Evolutionary conservation across 2,888 invertebrate species (phyloP).

Genomic region (Drosophila mulleri): DNA sequence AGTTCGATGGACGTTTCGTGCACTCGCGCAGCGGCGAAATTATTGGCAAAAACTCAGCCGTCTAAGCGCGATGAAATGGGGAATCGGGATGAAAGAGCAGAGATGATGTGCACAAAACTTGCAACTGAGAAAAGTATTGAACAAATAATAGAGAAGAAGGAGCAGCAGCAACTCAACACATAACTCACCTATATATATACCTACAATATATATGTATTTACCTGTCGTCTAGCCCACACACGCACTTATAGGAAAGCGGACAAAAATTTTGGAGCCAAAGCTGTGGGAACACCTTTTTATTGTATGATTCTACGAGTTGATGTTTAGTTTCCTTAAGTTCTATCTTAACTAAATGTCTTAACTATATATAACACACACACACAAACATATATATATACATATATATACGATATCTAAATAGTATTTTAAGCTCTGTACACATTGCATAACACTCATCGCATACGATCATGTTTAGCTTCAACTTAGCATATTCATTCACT

Average conservation of each 20-base stretch:
- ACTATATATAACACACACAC: conserved; percentile 6
- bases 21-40: conserved; percentile 93
- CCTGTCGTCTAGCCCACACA: conserved; percentile 19
- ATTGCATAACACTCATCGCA: conserved; percentile 10
- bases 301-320: conserved; percentile 28
- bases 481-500: conserved; percentile 34
- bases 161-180: conserved; percentile 20
- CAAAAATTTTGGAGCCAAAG: conserved; percentile 54
- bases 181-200: conserved; percentile 14
- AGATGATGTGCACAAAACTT: conserved; percentile 57
- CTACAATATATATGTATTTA: conserved; percentile 1
- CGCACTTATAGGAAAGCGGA: conserved; percentile 10
- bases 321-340: conserved; percentile 32
- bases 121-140: conserved; percentile 53
- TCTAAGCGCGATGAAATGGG: conserved; percentile 83
- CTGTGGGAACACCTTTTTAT: conserved; percentile 46
- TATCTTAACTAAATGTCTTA: conserved; percentile 60
- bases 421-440: conserved; percentile 56
- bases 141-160: conserved; percentile 11
- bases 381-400: neutral
- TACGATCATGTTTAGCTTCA: conserved; percentile 57
- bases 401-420: conserved; percentile 55
- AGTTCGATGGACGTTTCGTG: conserved; percentile 93
- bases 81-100: neutral
- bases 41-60: conserved; percentile 96